Percentiles rank a stretch among this genome's conserved stretches.
Conservation (phyloP, 2,113 vertebrate species). For the Sebastes schlegelii region DNA sequence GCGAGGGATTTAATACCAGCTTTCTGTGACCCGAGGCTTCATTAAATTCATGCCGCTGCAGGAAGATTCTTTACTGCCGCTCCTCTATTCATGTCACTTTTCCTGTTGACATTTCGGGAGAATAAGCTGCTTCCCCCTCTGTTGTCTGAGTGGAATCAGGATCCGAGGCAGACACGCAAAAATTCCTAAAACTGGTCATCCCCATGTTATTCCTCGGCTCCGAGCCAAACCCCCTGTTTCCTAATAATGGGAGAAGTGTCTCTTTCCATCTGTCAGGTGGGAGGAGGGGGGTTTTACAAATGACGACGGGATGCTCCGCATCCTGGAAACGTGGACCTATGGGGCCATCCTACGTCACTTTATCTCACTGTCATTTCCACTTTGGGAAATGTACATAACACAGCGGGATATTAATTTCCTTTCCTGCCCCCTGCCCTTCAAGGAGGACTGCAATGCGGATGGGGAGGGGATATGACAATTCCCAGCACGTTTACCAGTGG, state of each 20-base stretch:
- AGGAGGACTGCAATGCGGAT: constrained; percentile 75
- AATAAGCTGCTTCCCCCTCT: constrained; percentile 27
- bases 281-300: constrained; percentile 21
- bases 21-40: constrained; percentile 64
- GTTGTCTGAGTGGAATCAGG: constrained; percentile 20
- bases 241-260: constrained; percentile 41
- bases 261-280: constrained; percentile 61
- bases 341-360: constrained; percentile 47
- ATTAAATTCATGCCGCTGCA: constrained; percentile 73
- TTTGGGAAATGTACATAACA: constrained; percentile 62
- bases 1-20: constrained; percentile 55
- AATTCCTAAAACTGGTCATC: constrained; percentile 62
- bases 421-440: constrained; percentile 56
- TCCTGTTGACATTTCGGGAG: constrained; percentile 63
- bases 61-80: constrained; percentile 56
- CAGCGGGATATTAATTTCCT: constrained; percentile 64
- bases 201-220: constrained; percentile 38
- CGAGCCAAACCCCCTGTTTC: constrained; percentile 2
- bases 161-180: constrained; percentile 11
- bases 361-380: constrained; percentile 70
- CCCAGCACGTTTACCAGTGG: constrained; percentile 68
- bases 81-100: constrained; percentile 58
- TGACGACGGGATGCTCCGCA: constrained; percentile 66
- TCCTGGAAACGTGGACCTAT: constrained; percentile 63
- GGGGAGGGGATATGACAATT: constrained; percentile 67